Conservation (phyloP, 2,113 vertebrate species). For the Pteropus alecto region DNA sequence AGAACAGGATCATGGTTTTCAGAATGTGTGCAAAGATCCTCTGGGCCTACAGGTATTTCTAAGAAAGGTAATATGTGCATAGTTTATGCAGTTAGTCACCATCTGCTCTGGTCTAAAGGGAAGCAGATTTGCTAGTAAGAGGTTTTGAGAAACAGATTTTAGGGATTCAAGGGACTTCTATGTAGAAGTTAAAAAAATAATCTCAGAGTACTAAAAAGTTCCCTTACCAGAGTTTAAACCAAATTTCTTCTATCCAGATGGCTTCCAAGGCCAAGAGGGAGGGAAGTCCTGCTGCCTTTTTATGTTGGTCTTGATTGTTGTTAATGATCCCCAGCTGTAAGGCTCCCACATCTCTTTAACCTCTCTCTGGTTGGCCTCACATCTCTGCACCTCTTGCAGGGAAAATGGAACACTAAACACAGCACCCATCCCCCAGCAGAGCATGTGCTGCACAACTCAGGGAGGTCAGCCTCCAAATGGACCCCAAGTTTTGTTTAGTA, state of each 20-base stretch:
- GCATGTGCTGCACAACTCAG: background rate
- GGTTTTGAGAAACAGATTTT: background rate
- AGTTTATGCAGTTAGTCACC: background rate
- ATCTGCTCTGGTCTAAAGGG: background rate
- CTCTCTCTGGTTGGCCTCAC: constrained; percentile 78
- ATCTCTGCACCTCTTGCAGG: constrained; percentile 68
- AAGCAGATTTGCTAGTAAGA: background rate
- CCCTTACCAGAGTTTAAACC: constrained; percentile 62
- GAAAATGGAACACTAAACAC: constrained; percentile 69
- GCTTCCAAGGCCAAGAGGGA: constrained; percentile 76
- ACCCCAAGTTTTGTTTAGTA: constrained; percentile 8
- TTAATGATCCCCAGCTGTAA: constrained; percentile 78
- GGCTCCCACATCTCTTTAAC: constrained; percentile 74
- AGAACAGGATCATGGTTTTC: background rate
- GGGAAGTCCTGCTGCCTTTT: constrained; percentile 74
- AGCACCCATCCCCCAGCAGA: constrained; percentile 64
- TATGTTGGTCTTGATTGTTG: constrained; percentile 79
- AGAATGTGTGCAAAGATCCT: background rate
- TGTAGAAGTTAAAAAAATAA: constrained; percentile 23
- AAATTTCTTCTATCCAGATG: constrained; percentile 77
- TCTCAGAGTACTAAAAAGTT: constrained; percentile 63
- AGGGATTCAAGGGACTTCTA: background rate
- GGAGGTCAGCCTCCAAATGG: constrained; percentile 43
- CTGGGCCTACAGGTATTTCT: background rate
- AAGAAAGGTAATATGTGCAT: background rate